These are phyloP conservation scores for Agrypnus murinus DNA, from an alignment of 2,888 invertebrate species.

Conservation along the genomic window DNA sequence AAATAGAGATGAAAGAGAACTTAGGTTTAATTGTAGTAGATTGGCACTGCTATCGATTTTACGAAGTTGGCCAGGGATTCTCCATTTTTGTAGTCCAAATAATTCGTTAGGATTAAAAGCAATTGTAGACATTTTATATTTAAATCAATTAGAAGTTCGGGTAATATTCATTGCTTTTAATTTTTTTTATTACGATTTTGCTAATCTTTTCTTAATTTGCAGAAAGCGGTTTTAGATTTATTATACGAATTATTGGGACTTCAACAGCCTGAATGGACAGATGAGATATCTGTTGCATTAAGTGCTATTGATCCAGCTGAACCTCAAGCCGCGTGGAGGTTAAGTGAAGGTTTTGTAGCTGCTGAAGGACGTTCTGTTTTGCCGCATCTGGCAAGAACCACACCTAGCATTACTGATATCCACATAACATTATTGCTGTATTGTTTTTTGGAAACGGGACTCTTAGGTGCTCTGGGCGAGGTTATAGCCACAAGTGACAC, in stretches of 20 bases:
- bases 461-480: slow-evolving; percentile 92
- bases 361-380: slow-evolving; percentile 91
- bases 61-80: slow-evolving; percentile 93
- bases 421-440: slow-evolving; percentile 92
- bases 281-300: slow-evolving; percentile 91
- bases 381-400: slow-evolving; percentile 88
- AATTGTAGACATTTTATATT: slow-evolving; percentile 86
- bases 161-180: slow-evolving; percentile 71
- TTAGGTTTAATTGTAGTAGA: slow-evolving; percentile 89
- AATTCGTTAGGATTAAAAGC: slow-evolving; percentile 85
- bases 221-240: slow-evolving; percentile 95
- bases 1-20: slow-evolving; percentile 85
- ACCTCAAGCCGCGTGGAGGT: slow-evolving; percentile 89
- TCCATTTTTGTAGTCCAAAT: slow-evolving; percentile 89
- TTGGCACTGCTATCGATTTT: slow-evolving; percentile 88
- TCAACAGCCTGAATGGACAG: slow-evolving; percentile 93
- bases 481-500: slow-evolving; percentile 93
- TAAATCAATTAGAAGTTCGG: slow-evolving; percentile 92
- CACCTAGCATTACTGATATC: slow-evolving; percentile 93
- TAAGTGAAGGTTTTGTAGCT: slow-evolving; percentile 96
- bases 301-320: slow-evolving; percentile 92
- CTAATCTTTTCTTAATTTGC: background rate
- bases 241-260: slow-evolving; percentile 92
- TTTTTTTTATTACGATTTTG: too few species aligned
- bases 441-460: slow-evolving; percentile 89